These are phyloP conservation scores for Ganaspis sp. DNA, from an alignment of 1,140 invertebrate species.

Conservation along the genomic window DNA sequence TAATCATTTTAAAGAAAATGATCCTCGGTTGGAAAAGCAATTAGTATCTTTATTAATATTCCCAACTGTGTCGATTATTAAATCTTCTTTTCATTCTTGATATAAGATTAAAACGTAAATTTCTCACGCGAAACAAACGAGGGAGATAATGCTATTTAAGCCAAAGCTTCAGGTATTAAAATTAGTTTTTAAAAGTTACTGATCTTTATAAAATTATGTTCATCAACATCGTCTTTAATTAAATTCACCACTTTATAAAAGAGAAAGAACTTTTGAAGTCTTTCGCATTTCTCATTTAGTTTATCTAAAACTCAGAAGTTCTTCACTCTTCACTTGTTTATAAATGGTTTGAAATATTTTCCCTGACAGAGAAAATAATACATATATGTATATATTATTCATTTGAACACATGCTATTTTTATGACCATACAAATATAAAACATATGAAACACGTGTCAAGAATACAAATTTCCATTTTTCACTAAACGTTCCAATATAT, in stretches of 20 bases:
- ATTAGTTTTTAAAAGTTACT: slow-evolving; percentile 7
- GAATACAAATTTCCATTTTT: background rate
- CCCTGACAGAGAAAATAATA: background rate
- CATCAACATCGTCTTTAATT: background rate
- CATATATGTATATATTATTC: background rate
- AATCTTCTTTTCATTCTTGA: background rate
- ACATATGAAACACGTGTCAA: slow-evolving; percentile 8
- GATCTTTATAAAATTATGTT: slow-evolving; percentile 11
- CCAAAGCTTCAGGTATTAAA: background rate
- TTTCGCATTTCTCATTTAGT: background rate
- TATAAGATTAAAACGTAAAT: background rate
- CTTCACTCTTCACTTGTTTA: background rate
- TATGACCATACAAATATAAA: background rate
- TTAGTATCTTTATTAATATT: slow-evolving; percentile 10
- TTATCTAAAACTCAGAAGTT: background rate
- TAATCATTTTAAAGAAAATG: background rate
- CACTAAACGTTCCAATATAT: too few relatives aligned
- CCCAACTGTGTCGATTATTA: background rate
- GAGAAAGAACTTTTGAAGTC: background rate
- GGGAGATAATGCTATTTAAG: background rate
- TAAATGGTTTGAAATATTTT: background rate
- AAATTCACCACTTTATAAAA: background rate
- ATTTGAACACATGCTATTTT: background rate
- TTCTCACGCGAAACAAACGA: background rate
- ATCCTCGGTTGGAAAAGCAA: background rate